phyloP scores from a whole-genome alignment of 1,140 invertebrate species.

The Linepithema humile region DNA sequence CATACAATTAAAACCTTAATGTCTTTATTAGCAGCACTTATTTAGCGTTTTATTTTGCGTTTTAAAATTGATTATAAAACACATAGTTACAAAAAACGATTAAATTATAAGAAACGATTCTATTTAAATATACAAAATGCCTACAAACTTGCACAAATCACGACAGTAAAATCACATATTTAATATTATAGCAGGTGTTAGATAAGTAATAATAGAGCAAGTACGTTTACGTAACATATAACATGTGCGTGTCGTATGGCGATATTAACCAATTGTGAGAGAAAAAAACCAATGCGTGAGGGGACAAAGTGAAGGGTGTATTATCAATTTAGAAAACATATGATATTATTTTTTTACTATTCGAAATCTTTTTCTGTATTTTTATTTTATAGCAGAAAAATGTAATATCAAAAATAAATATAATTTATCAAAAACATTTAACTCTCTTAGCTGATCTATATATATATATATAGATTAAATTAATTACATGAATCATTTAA shows the following conservation, averaged over 20 bases:
- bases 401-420: not conserved
- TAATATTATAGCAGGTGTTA: constrained; percentile 34
- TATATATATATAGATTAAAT: not conserved
- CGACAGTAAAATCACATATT: not conserved
- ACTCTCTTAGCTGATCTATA: no score
- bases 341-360: not conserved
- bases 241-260: constrained; percentile 51
- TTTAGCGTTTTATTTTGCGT: no score
- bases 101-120: not conserved
- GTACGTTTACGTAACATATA: constrained; percentile 52
- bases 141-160: not conserved
- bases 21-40: no score
- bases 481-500: not conserved
- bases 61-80: no score
- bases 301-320: constrained; percentile 24
- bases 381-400: not conserved
- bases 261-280: constrained; percentile 72
- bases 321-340: constrained; percentile 64
- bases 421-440: no score
- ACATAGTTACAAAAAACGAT: no score
- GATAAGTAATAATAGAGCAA: constrained; percentile 29
- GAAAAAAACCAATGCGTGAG: constrained; percentile 60
- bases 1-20: no score
- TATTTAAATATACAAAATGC: not conserved
- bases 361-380: not conserved